Percentiles rank a stretch among this genome's conserved stretches.
phyloP scores from a whole-genome alignment of 37 sponge, comb jelly and placozoan species.

The Chondrilla cf. caribensis region DNA sequence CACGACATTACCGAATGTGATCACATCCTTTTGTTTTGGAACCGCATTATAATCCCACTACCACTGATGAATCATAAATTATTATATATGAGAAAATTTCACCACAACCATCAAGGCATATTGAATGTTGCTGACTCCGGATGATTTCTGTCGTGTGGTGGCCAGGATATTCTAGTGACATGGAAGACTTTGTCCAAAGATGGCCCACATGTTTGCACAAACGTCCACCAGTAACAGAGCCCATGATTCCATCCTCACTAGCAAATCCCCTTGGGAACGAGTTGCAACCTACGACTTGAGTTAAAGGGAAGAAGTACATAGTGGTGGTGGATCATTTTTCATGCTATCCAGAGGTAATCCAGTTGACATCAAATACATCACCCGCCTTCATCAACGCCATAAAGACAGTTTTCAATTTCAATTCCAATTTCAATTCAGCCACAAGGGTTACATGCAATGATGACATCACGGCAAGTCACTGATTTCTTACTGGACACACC shows the following conservation, averaged over 20 bases:
- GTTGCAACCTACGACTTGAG: constrained; percentile 32
- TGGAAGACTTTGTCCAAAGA: not conserved
- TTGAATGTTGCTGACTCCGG: not conserved
- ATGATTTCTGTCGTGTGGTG: constrained; percentile 2
- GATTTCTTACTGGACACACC: constrained; percentile 17
- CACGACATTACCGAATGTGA: no score
- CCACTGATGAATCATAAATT: not conserved
- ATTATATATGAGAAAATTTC: not conserved
- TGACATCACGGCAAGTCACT: not conserved
- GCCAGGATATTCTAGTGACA: constrained; percentile 19
- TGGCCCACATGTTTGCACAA: not conserved
- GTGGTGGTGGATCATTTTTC: constrained; percentile 40
- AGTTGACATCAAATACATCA: constrained; percentile 25
- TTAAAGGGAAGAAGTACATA: constrained; percentile 28
- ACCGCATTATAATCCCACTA: not conserved
- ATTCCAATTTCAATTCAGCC: constrained; percentile 27
- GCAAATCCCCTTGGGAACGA: constrained; percentile 39
- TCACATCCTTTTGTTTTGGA: not conserved
- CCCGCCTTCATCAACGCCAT: constrained; percentile 13
- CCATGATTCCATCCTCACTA: constrained; percentile 8
- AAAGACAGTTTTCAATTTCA: constrained; percentile 24
- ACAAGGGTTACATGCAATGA: constrained; percentile 50
- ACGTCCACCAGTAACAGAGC: not conserved
- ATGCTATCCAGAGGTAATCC: constrained; percentile 26
- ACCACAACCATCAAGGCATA: constrained; percentile 18